Evolutionary conservation across 2,888 invertebrate genomes (phyloP).

Genomic region (Acrocera orbiculus): DNA sequence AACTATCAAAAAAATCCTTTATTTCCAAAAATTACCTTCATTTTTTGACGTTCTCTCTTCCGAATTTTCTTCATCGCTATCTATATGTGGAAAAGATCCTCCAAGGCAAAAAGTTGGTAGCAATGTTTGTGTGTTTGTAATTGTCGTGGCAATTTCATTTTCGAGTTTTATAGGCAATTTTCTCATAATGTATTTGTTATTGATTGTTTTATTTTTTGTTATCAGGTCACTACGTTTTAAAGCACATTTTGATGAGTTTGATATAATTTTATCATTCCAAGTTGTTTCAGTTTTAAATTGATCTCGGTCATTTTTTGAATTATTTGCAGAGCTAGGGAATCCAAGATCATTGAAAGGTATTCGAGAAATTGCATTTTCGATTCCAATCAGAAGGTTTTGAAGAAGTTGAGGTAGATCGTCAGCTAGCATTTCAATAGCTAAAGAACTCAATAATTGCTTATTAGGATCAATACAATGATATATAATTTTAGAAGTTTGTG

Average conservation of each 20-base stretch:
- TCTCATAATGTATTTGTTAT: slow-evolving; percentile 29
- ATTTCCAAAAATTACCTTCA: slow-evolving; percentile 13
- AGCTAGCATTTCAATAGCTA: slow-evolving; percentile 28
- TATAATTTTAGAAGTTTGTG: slow-evolving; percentile 18
- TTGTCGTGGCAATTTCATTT: slow-evolving; percentile 23
- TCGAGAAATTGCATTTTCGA: slow-evolving; percentile 49
- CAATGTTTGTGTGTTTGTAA: slow-evolving; percentile 24
- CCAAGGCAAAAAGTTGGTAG: slow-evolving; percentile 44
- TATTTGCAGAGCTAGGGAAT: slow-evolving; percentile 39
- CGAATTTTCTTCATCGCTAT: slow-evolving; percentile 51
- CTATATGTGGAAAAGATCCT: slow-evolving; percentile 51
- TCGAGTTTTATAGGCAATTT: too few relatives aligned
- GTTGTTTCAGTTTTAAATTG: background rate
- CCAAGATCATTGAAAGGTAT: slow-evolving; percentile 46
- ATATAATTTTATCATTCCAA: slow-evolving; percentile 11
- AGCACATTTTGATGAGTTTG: slow-evolving; percentile 31
- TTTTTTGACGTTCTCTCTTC: slow-evolving; percentile 26
- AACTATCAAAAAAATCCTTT: background rate
- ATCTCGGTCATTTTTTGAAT: slow-evolving; percentile 23
- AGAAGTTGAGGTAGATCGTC: slow-evolving; percentile 44
- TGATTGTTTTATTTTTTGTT: slow-evolving; percentile 30
- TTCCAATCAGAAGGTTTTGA: slow-evolving; percentile 46
- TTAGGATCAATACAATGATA: slow-evolving; percentile 25
- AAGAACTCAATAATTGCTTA: slow-evolving; percentile 21
- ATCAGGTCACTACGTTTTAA: slow-evolving; percentile 31